Evolutionary conservation across 2,113 vertebrate genomes (phyloP).

Genomic region (Pardalotus punctatus): DNA sequence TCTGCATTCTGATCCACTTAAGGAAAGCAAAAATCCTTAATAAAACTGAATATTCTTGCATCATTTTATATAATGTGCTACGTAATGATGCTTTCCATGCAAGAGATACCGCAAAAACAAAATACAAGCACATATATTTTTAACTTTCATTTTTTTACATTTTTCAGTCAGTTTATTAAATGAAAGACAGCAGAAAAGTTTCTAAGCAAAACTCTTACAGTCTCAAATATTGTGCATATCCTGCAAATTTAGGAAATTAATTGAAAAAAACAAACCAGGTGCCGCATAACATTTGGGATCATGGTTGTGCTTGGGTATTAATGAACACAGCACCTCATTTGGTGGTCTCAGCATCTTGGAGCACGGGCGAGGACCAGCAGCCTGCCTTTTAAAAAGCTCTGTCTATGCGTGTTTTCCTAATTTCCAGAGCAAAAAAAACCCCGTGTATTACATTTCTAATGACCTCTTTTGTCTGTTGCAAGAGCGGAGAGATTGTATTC

Average conservation of each 20-base stretch:
- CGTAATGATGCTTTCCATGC: neutral
- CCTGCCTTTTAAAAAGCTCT: neutral
- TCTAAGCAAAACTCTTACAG: neutral
- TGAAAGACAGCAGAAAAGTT: neutral
- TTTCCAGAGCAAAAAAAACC: neutral
- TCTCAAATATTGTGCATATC: neutral
- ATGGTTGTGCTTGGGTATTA: neutral
- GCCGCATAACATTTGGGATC: neutral
- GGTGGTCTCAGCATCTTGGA: neutral
- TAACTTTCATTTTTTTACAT: neutral
- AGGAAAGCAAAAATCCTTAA: slow-evolving; percentile 8
- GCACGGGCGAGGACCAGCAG: neutral
- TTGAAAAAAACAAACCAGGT: neutral
- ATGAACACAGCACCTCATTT: neutral
- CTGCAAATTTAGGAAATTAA: neutral
- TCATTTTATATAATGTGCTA: neutral
- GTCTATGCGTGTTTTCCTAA: neutral
- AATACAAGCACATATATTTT: neutral
- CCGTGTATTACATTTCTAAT: neutral
- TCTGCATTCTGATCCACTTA: neutral
- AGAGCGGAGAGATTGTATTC: neutral
- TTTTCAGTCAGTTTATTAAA: neutral
- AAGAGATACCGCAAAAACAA: neutral
- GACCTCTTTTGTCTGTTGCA: neutral
- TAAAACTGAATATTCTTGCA: neutral